phyloP scores from a whole-genome alignment of 1,140 invertebrate species.

The Galleria mellonella region DNA sequence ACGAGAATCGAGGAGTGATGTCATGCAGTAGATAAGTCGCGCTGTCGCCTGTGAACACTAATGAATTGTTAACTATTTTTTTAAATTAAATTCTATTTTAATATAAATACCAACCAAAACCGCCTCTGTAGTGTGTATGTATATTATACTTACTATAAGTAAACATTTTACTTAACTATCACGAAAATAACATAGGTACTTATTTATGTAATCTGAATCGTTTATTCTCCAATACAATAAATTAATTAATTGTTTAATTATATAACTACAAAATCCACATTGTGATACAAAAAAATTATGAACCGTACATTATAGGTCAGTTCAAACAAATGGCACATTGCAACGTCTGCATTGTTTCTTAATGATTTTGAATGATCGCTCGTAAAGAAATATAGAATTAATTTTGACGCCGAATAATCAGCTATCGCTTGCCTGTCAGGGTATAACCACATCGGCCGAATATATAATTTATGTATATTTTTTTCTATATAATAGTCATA shows the following conservation, averaged over 20 bases:
- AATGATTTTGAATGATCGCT: slow-evolving; percentile 8
- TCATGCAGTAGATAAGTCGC: slow-evolving; percentile 41
- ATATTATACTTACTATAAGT: slow-evolving; percentile 48
- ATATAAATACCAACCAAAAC: slow-evolving; percentile 46
- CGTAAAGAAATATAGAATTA: slow-evolving; percentile 50
- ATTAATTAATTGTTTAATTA: slow-evolving; percentile 64
- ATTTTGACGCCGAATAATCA: slow-evolving; percentile 68
- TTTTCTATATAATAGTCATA: slow-evolving; percentile 70
- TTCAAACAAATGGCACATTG: slow-evolving; percentile 67
- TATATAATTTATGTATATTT: slow-evolving; percentile 72
- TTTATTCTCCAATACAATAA: slow-evolving; percentile 62
- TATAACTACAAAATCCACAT: slow-evolving; percentile 59
- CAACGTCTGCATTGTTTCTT: slow-evolving; percentile 54
- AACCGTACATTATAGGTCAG: slow-evolving; percentile 28
- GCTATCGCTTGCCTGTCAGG: slow-evolving; percentile 69
- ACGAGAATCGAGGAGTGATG: slow-evolving; percentile 34
- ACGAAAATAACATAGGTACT: slow-evolving; percentile 63
- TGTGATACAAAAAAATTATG: slow-evolving; percentile 49
- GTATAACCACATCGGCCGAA: slow-evolving; percentile 69
- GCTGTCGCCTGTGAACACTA: slow-evolving; percentile 34
- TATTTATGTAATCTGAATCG: slow-evolving; percentile 57
- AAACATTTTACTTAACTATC: slow-evolving; percentile 58
- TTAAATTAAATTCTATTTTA: slow-evolving; percentile 38
- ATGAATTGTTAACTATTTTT: slow-evolving; percentile 28
- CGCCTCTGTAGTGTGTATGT: slow-evolving; percentile 32